These are phyloP conservation scores for Plemyria rubiginata DNA, from an alignment of 2,888 invertebrate genomes.

Conservation along the genomic window DNA sequence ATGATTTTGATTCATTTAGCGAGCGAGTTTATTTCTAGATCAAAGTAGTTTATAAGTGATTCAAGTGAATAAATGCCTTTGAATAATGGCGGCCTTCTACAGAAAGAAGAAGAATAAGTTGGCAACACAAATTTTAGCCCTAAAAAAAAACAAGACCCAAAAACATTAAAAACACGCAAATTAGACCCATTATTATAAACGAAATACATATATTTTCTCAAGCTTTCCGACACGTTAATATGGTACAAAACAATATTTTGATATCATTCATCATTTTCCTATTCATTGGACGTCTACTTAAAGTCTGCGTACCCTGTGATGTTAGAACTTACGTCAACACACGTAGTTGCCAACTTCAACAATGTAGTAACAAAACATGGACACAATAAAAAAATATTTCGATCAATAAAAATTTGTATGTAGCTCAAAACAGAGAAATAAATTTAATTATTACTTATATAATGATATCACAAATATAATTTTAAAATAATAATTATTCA, in stretches of 20 bases:
- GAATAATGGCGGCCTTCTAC: background rate
- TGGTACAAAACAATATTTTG: background rate
- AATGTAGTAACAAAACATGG: too few species aligned
- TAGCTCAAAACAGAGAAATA: too few species aligned
- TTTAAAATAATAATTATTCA: too few species aligned
- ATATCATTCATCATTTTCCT: background rate
- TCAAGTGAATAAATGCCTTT: background rate
- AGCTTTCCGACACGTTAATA: background rate
- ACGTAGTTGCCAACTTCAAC: background rate
- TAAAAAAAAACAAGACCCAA: background rate
- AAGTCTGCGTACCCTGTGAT: conserved; percentile 22
- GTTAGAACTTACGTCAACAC: conserved; percentile 7
- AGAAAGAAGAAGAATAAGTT: background rate
- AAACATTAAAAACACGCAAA: too few species aligned
- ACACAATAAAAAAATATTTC: too few species aligned
- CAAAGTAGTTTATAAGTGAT: too few species aligned
- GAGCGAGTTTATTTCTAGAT: too few species aligned
- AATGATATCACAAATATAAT: too few species aligned
- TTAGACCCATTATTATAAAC: background rate
- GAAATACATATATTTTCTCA: background rate
- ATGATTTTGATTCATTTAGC: too few species aligned
- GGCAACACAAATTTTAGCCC: background rate
- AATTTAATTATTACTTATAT: too few species aligned
- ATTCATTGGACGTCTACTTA: conserved; percentile 11
- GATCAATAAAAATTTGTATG: too few species aligned